Percentiles rank a stretch among this genome's conserved stretches.
phyloP scores from a whole-genome alignment of 2,797 vertebrate species.

The Calcarius lapponicus region DNA sequence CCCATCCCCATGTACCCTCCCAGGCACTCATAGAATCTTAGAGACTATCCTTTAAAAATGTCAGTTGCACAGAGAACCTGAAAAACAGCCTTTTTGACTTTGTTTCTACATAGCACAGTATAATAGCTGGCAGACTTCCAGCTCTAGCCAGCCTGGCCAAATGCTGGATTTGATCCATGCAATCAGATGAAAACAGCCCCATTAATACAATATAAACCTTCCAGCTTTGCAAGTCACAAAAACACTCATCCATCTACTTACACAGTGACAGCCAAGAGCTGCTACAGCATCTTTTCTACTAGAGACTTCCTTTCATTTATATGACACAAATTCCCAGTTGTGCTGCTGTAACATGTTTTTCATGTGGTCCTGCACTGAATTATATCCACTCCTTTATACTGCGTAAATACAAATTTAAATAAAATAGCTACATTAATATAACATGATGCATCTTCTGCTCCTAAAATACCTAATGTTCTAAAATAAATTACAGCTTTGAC shows the following conservation, averaged over 20 bases:
- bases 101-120: background rate
- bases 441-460: background rate
- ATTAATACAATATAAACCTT: slow-evolving; percentile 9
- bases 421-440: slow-evolving; percentile 40
- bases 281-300: slow-evolving; percentile 37
- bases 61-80: background rate
- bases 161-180: slow-evolving; percentile 44
- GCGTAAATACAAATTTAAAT: slow-evolving; percentile 25
- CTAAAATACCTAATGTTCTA: slow-evolving; percentile 19
- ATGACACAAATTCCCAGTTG: slow-evolving; percentile 59
- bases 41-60: background rate
- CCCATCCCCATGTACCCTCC: background rate
- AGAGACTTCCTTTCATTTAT: slow-evolving; percentile 30
- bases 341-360: slow-evolving; percentile 46
- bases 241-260: background rate
- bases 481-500: background rate
- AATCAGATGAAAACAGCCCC: slow-evolving; percentile 23
- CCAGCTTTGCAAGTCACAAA: background rate
- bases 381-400: slow-evolving; percentile 6
- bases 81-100: background rate
- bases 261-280: slow-evolving; percentile 33
- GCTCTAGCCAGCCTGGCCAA: background rate
- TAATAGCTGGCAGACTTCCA: slow-evolving; percentile 23
- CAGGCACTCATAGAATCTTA: background rate
- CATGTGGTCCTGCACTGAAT: slow-evolving; percentile 36